These are phyloP conservation scores for Sinodicranocentrus sp. DNA, from an alignment of 2,888 invertebrate species.

Conservation along the genomic window DNA sequence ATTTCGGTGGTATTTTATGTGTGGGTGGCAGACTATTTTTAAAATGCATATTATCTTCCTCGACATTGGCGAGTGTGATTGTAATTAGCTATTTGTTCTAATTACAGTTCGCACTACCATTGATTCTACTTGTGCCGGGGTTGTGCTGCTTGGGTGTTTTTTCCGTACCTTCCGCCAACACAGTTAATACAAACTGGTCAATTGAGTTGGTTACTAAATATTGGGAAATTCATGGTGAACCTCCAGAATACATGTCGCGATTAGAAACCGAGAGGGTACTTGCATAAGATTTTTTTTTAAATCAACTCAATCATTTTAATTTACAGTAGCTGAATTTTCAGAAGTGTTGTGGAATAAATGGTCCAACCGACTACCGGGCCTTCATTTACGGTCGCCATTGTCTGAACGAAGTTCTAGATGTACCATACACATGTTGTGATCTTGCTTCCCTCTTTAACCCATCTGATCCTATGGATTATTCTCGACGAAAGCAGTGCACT, in stretches of 20 bases:
- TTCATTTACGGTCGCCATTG: slow-evolving; percentile 22
- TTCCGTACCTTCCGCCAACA: not conserved
- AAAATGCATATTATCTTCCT: not conserved
- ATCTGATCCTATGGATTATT: not conserved
- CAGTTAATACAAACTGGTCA: not conserved
- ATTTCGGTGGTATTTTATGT: not conserved
- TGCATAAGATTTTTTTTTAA: not conserved
- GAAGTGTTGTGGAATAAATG: slow-evolving; percentile 30
- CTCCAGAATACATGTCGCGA: slow-evolving; percentile 1
- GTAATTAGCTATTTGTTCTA: not conserved
- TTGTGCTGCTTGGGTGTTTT: not conserved
- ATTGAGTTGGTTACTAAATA: not conserved
- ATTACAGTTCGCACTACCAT: slow-evolving; percentile 17
- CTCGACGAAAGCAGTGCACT: not conserved
- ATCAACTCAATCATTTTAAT: not conserved
- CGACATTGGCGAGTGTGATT: not conserved
- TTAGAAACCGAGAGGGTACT: not conserved
- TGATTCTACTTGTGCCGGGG: not conserved
- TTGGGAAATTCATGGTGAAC: not conserved
- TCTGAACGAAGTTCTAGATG: not conserved
- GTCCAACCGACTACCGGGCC: slow-evolving; percentile 20
- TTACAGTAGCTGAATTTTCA: too few species aligned
- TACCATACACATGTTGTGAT: slow-evolving; percentile 31
- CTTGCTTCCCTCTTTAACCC: not conserved
- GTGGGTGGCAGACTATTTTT: not conserved